Conservation (phyloP, 2,888 invertebrate species). For the Tribolium freemani region DNA sequence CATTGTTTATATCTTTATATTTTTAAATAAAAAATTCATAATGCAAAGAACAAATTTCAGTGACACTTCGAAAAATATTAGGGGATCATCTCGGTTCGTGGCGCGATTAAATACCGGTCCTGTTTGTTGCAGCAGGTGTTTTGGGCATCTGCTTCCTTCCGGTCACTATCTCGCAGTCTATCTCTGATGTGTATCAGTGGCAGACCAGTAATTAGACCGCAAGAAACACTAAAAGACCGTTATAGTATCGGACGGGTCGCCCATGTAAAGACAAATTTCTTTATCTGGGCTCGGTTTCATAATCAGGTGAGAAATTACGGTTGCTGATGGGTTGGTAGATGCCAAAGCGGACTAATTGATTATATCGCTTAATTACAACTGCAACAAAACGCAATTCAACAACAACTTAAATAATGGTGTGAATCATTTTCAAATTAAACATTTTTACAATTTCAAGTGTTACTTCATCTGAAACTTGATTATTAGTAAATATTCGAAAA, state of each 20-base stretch:
- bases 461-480: too few relatives aligned
- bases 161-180: conserved; percentile 58
- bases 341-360: not conserved
- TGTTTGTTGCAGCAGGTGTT: conserved; percentile 46
- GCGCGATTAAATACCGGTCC: conserved; percentile 16
- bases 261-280: conserved; percentile 39
- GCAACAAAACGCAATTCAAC: too few relatives aligned
- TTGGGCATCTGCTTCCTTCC: conserved; percentile 65
- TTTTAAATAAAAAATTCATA: too few relatives aligned
- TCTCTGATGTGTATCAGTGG: conserved; percentile 55
- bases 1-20: too few relatives aligned
- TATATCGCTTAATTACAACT: not conserved
- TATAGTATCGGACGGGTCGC: conserved; percentile 44
- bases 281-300: conserved; percentile 22
- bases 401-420: too few relatives aligned
- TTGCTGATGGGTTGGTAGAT: not conserved
- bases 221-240: conserved; percentile 53
- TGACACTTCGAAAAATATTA: not conserved
- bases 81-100: not conserved
- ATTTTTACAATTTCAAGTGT: too few relatives aligned
- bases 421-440: too few relatives aligned
- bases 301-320: conserved; percentile 43
- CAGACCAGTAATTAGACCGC: conserved; percentile 58
- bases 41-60: too few relatives aligned
- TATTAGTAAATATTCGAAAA: too few relatives aligned